phyloP scores from a whole-genome alignment of 2,888 invertebrate genomes.

The Machimus atricapillus region DNA sequence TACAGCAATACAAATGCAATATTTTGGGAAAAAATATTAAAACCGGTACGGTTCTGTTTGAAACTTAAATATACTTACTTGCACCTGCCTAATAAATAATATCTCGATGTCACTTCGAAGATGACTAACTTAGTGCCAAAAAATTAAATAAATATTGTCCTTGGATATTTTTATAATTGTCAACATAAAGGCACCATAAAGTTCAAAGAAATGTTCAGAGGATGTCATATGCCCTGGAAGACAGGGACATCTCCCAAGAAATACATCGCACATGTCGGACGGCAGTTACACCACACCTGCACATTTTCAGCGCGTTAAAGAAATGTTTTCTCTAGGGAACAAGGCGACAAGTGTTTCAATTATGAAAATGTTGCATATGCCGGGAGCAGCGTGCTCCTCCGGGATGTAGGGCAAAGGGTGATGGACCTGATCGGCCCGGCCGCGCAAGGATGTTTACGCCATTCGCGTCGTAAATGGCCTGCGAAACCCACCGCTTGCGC shows the following conservation, averaged over 20 bases:
- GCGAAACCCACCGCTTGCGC: constrained; percentile 11
- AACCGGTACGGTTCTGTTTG: too few species aligned
- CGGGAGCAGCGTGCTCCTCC: not conserved
- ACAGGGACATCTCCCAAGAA: not conserved
- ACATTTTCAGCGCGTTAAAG: not conserved
- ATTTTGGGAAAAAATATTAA: too few species aligned
- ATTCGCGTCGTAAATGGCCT: constrained; percentile 31
- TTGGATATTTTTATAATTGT: not conserved
- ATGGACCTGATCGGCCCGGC: not conserved
- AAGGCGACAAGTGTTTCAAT: not conserved
- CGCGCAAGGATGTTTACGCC: constrained; percentile 17
- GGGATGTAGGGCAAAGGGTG: constrained; percentile 7
- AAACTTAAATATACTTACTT: too few species aligned
- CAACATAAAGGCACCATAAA: not conserved
- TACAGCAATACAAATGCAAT: too few species aligned
- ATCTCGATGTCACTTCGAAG: not conserved
- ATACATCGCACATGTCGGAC: not conserved
- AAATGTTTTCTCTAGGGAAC: constrained; percentile 12
- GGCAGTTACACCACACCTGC: constrained; percentile 13
- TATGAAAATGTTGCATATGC: not conserved
- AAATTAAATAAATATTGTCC: not conserved
- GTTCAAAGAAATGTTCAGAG: not conserved
- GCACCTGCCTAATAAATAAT: too few species aligned
- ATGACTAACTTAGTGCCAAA: not conserved
- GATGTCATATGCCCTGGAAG: not conserved